These are phyloP conservation scores for Ahaetulla prasina DNA, from an alignment of 2,113 vertebrate species.

Conservation along the genomic window DNA sequence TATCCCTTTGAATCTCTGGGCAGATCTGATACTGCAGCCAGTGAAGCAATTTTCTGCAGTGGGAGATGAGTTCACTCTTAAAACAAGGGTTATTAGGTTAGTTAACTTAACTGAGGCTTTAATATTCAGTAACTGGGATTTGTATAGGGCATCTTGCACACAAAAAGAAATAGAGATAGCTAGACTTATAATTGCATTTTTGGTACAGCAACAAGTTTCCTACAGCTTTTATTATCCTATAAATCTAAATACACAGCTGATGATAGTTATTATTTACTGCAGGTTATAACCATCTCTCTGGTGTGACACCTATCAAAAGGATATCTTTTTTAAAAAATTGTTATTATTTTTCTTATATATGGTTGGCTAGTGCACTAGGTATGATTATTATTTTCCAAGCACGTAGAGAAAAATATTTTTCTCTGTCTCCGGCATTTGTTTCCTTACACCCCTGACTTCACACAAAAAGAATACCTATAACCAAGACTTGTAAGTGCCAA, in stretches of 20 bases:
- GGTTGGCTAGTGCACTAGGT: neutral
- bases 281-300: conserved; percentile 22
- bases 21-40: neutral
- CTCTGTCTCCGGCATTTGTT: neutral
- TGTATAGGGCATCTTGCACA: neutral
- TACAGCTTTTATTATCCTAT: conserved; percentile 15
- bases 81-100: neutral
- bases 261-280: conserved; percentile 17
- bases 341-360: conserved; percentile 31
- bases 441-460: neutral
- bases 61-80: neutral
- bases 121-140: neutral
- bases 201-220: neutral
- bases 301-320: conserved; percentile 2
- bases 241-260: conserved; percentile 23
- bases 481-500: neutral
- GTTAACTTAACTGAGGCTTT: neutral
- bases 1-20: neutral
- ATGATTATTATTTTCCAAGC: neutral
- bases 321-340: neutral
- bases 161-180: neutral
- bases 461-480: neutral
- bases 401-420: neutral
- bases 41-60: neutral
- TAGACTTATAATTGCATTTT: conserved; percentile 11